phyloP scores from a whole-genome alignment of 2,113 vertebrate genomes.

The Chitala chitala region DNA sequence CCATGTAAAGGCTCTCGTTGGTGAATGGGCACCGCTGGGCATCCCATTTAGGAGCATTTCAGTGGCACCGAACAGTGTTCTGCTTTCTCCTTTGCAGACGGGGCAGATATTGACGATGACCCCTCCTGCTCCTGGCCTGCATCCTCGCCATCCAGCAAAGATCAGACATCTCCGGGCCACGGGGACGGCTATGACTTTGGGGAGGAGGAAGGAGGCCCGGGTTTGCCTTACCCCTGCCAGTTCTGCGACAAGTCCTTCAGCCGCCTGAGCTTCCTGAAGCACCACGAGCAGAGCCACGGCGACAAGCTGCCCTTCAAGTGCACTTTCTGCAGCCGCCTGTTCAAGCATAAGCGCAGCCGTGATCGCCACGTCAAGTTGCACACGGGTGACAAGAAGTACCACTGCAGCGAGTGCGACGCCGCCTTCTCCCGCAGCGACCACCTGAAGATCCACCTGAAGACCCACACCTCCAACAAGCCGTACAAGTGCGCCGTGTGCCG shows the following conservation, averaged over 20 bases:
- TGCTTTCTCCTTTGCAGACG: conserved; percentile 64
- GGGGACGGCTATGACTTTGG: conserved; percentile 94
- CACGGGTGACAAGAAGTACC: conserved; percentile 96
- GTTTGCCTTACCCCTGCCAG: conserved; percentile 93
- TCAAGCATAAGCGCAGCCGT: conserved; percentile 96
- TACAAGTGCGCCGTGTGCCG: conserved; percentile 98
- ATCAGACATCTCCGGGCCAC: conserved; percentile 92
- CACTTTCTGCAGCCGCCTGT: conserved; percentile 92
- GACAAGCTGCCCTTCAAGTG: conserved; percentile 98
- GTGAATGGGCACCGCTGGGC: no score
- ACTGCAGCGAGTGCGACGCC: conserved; percentile 94
- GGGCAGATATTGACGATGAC: conserved; percentile 91
- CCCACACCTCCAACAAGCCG: conserved; percentile 97
- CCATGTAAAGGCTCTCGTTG: no score
- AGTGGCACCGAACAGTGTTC: not conserved
- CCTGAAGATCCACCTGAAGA: conserved; percentile 98
- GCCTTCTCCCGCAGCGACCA: conserved; percentile 96
- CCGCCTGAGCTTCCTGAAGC: conserved; percentile 96
- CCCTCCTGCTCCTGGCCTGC: conserved; percentile 94
- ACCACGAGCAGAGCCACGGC: conserved; percentile 95
- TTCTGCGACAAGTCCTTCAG: conserved; percentile 98
- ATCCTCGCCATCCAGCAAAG: conserved; percentile 96
- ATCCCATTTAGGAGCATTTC: no score
- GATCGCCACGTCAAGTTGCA: conserved; percentile 96
- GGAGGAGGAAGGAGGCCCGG: conserved; percentile 89